Percentiles rank a stretch among this genome's conserved stretches.
phyloP scores from a whole-genome alignment of 2,888 invertebrate genomes.

The Pseudolycoriella hygida region DNA sequence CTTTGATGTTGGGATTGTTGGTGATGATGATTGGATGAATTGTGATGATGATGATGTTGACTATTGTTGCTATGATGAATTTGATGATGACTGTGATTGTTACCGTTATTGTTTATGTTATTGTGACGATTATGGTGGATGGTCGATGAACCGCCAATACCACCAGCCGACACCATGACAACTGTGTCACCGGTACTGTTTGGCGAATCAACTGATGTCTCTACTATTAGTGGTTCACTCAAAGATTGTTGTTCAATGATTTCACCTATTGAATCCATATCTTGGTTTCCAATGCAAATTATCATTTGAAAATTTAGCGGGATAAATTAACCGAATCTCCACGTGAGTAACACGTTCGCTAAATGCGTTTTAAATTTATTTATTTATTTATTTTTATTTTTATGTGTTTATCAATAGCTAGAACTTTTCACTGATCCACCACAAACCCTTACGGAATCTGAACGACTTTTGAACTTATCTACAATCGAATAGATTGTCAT shows the following conservation, averaged over 20 bases:
- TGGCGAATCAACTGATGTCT: conserved; percentile 31
- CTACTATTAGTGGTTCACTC: conserved; percentile 29
- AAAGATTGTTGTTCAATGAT: conserved; percentile 39
- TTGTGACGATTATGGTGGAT: conserved; percentile 10
- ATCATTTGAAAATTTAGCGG: background rate
- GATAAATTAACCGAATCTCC: no score
- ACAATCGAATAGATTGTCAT: no score
- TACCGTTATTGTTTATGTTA: conserved; percentile 6
- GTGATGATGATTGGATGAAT: conserved; percentile 7
- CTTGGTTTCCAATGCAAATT: background rate
- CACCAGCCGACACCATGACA: conserved; percentile 19
- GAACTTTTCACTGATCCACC: no score
- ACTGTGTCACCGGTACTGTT: conserved; percentile 27
- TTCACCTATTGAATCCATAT: conserved; percentile 39
- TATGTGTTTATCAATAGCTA: no score
- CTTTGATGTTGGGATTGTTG: conserved; percentile 7
- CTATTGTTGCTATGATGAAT: conserved; percentile 9
- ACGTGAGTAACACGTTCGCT: no score
- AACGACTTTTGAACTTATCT: no score
- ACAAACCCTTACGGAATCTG: no score
- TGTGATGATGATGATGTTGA: conserved; percentile 6
- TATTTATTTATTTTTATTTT: background rate
- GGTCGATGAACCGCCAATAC: conserved; percentile 9
- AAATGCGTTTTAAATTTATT: background rate
- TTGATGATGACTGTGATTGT: conserved; percentile 10